Percentiles rank a stretch among this genome's conserved stretches.
Conservation (phyloP, 2,113 vertebrate species). For the Puffinus mauretanicus region DNA sequence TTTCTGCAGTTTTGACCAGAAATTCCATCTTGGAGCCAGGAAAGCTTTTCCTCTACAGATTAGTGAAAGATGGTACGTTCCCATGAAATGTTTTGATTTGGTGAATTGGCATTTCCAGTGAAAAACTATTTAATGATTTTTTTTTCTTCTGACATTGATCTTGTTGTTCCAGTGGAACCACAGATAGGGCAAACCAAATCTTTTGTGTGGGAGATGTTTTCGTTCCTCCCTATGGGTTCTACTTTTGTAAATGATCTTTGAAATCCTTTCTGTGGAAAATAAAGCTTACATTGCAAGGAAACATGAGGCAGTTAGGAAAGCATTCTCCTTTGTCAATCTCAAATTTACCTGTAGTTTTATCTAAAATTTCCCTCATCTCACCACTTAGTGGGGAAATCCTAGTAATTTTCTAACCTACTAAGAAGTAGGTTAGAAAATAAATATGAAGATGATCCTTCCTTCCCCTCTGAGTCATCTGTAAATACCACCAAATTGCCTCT, state of each 20-base stretch:
- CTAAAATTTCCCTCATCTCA: background rate
- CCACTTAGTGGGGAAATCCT: background rate
- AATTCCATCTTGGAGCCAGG: background rate
- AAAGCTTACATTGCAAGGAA: background rate
- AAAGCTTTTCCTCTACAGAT: background rate
- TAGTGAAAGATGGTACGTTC: background rate
- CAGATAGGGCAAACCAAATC: background rate
- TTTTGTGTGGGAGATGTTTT: background rate
- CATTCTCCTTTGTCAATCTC: background rate
- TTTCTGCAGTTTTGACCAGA: background rate
- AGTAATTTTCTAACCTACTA: background rate
- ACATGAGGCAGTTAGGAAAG: background rate
- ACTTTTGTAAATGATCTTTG: background rate
- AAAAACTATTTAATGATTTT: background rate
- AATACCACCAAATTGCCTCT: background rate
- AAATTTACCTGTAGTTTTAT: slow-evolving; percentile 14
- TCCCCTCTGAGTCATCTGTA: background rate
- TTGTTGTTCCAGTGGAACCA: background rate
- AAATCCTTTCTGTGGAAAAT: background rate
- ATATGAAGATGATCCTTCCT: slow-evolving; percentile 23
- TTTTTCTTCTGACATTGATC: background rate
- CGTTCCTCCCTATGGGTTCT: background rate
- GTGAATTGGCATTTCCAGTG: background rate
- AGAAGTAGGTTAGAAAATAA: slow-evolving; percentile 29
- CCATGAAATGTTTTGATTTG: background rate